Conservation (phyloP, 1,140 invertebrate species). For the Platorchestia sp. region DNA sequence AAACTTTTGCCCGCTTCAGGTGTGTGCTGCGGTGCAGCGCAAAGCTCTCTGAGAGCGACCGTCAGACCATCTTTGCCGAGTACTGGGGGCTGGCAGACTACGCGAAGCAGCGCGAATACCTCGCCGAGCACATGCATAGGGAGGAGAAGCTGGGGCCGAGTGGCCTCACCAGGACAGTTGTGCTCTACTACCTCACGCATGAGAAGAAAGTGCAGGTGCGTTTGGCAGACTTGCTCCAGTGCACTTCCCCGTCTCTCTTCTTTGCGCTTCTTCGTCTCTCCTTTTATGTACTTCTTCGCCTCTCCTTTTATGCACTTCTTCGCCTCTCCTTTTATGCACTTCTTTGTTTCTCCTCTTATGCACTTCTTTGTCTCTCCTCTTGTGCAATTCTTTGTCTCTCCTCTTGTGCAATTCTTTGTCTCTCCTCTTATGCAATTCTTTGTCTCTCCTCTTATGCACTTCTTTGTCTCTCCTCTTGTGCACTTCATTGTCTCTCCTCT, state of each 20-base stretch:
- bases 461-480: too few relatives aligned
- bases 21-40: constrained; percentile 64
- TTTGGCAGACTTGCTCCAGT: not conserved
- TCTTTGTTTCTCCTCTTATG: too few relatives aligned
- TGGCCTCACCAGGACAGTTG: constrained; percentile 62
- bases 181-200: constrained; percentile 65
- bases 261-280: not conserved
- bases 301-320: not conserved
- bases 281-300: constrained; percentile 1
- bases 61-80: constrained; percentile 64
- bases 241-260: too few relatives aligned
- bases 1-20: not conserved
- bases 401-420: too few relatives aligned
- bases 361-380: too few relatives aligned
- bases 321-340: too few relatives aligned
- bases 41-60: constrained; percentile 61
- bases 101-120: constrained; percentile 64
- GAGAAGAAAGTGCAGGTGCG: constrained; percentile 64
- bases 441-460: too few relatives aligned
- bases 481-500: too few relatives aligned
- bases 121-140: constrained; percentile 65
- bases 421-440: too few relatives aligned
- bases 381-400: too few relatives aligned
- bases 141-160: constrained; percentile 66
- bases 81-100: constrained; percentile 67